Conservation (phyloP, 2,888 invertebrate species). For the Heliconius cydno region DNA sequence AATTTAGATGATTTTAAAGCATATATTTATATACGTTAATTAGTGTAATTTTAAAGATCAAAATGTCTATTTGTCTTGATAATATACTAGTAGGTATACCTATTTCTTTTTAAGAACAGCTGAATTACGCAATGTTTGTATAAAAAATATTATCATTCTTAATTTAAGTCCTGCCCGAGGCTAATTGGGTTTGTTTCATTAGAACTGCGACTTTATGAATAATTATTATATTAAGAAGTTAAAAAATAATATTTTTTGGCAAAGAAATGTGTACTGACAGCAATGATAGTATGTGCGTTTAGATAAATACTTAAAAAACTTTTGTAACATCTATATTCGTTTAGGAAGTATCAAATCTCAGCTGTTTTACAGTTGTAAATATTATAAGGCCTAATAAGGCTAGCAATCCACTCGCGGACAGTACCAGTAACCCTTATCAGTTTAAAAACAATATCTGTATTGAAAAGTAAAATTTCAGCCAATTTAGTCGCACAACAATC, state of each 20-base stretch:
- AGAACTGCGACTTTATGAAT: constrained; percentile 29
- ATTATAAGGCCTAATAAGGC: too few species aligned
- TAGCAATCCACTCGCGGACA: too few species aligned
- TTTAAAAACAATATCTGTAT: too few species aligned
- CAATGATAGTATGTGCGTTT: not conserved
- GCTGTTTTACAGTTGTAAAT: too few species aligned
- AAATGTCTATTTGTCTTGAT: too few species aligned
- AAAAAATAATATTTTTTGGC: not conserved
- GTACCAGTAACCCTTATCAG: too few species aligned
- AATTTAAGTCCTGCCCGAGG: constrained; percentile 16
- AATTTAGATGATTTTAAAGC: not conserved
- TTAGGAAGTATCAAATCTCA: too few species aligned
- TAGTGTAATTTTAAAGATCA: not conserved
- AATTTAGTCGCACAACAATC: too few species aligned
- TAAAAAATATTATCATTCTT: constrained; percentile 26
- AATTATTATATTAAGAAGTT: constrained; percentile 23
- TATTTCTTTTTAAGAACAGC: not conserved
- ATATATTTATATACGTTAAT: not conserved
- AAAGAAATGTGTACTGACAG: not conserved
- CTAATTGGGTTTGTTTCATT: constrained; percentile 37
- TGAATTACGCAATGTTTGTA: not conserved
- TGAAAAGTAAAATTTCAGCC: too few species aligned
- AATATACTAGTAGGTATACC: too few species aligned
- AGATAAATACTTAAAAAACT: not conserved
- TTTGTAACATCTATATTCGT: not conserved